Conservation (phyloP, 1,140 invertebrate genomes). For the Magallana ariakensis region DNA sequence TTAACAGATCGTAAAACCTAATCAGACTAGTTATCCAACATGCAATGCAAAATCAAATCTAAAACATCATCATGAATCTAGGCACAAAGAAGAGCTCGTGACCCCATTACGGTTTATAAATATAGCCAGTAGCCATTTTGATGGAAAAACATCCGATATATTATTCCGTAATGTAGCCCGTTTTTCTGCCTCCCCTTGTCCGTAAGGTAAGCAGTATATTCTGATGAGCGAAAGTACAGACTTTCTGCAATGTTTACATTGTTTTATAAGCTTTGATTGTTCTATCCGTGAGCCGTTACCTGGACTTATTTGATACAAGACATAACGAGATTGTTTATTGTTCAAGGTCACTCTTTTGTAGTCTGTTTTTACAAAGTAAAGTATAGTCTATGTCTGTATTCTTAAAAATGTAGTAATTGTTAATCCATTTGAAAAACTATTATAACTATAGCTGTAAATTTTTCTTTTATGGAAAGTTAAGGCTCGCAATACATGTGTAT, state of each 20-base stretch:
- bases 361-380: slow-evolving; percentile 37
- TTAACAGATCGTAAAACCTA: no score
- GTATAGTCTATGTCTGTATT: slow-evolving; percentile 18
- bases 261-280: no score
- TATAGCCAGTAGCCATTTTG: not conserved
- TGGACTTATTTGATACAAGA: slow-evolving; percentile 35
- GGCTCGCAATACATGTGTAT: no score
- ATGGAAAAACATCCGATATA: not conserved
- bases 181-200: not conserved
- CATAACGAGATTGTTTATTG: not conserved
- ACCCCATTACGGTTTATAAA: not conserved
- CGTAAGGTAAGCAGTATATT: not conserved
- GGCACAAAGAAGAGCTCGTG: not conserved
- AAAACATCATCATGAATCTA: no score
- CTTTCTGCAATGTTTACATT: not conserved
- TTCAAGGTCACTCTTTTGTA: slow-evolving; percentile 24
- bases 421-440: no score
- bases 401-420: no score
- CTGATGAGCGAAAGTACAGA: not conserved
- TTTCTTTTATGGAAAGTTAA: no score
- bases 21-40: no score
- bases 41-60: no score
- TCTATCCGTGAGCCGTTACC: not conserved
- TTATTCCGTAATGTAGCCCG: not conserved
- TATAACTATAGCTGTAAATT: no score